phyloP scores from a whole-genome alignment of 2,113 vertebrate genomes.

The Apaloderma vittatum region DNA sequence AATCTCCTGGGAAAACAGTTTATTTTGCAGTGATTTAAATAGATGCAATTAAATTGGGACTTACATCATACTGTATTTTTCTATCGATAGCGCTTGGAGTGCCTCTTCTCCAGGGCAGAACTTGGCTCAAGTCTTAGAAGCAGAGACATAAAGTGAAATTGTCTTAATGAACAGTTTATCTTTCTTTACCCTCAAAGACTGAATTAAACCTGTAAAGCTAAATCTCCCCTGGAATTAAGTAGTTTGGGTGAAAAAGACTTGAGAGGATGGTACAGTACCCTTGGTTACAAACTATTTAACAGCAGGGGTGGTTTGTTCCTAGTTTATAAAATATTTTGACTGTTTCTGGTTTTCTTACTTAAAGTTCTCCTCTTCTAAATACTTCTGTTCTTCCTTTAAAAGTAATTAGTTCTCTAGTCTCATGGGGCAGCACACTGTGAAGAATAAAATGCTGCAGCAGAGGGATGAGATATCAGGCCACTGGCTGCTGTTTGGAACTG shows the following conservation, averaged over 20 bases:
- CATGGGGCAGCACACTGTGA: not conserved
- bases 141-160: not conserved
- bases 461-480: not conserved
- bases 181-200: not conserved
- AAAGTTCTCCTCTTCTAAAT: not conserved
- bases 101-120: not conserved
- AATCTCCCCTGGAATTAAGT: not conserved
- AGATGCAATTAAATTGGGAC: conserved; percentile 63
- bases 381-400: not conserved
- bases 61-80: not conserved
- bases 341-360: not conserved
- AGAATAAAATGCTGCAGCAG: not conserved
- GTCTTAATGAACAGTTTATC: not conserved
- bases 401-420: not conserved
- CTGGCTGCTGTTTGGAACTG: not conserved
- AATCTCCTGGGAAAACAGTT: conserved; percentile 61
- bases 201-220: conserved; percentile 8
- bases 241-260: not conserved
- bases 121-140: not conserved
- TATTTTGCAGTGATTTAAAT: conserved; percentile 72
- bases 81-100: not conserved
- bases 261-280: not conserved
- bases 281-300: not conserved
- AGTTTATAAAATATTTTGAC: not conserved
- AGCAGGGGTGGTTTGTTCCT: not conserved